A percentile compares a stretch with the other conserved stretches of the same genome.
Conservation (phyloP, 1,140 invertebrate species). For the Pentalonia nigronervosa region DNA sequence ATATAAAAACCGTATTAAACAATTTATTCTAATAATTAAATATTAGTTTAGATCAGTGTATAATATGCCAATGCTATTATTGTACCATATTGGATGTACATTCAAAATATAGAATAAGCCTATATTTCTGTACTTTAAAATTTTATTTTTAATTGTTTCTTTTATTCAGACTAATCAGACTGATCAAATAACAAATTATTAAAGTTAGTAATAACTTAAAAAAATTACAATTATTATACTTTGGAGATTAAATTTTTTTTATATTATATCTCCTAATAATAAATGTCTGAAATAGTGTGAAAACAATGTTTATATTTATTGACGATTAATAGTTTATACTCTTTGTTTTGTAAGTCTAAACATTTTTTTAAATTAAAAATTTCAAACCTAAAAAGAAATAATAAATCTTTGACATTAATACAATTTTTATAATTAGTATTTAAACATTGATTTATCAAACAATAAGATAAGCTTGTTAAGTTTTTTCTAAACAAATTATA, state of each 20-base stretch:
- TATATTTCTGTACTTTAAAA: slow-evolving; percentile 35
- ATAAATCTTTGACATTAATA: background rate
- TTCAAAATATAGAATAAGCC: slow-evolving; percentile 45
- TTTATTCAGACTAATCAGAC: slow-evolving; percentile 32
- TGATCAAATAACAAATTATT: slow-evolving; percentile 13
- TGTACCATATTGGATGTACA: slow-evolving; percentile 44
- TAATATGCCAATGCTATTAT: background rate
- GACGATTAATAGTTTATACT: background rate
- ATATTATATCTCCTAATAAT: slow-evolving; percentile 3
- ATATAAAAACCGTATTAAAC: slow-evolving; percentile 15
- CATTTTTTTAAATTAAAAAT: background rate
- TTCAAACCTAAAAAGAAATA: background rate
- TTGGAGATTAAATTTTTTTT: background rate
- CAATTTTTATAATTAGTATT: no score
- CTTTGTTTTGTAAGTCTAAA: background rate
- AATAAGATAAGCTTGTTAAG: no score
- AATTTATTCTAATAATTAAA: slow-evolving; percentile 37
- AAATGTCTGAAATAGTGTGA: background rate
- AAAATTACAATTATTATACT: background rate
- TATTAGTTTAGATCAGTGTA: slow-evolving; percentile 48
- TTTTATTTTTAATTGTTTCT: slow-evolving; percentile 40
- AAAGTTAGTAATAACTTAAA: background rate
- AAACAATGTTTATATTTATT: slow-evolving; percentile 16
- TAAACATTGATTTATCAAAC: no score
- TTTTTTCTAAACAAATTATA: no score